phyloP scores from a whole-genome alignment of 2,888 invertebrate genomes.

The Drosophila cyrtoloma region DNA sequence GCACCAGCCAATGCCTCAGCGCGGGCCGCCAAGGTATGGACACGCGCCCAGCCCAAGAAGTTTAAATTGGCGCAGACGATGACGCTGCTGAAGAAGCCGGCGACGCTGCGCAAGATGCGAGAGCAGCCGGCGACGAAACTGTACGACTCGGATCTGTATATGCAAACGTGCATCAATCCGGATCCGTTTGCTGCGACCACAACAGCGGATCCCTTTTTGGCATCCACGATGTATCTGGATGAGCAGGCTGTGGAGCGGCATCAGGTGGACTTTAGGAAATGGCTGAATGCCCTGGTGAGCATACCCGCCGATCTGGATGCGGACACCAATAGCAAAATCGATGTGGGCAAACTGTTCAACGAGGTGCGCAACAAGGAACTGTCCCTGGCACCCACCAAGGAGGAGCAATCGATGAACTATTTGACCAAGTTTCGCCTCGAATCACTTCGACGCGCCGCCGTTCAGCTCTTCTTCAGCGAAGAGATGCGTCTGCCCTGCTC shows the following conservation, averaged over 20 bases:
- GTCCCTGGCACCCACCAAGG: conserved; percentile 89
- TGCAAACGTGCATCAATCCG: conserved; percentile 85
- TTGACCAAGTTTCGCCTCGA: conserved; percentile 89
- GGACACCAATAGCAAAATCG: conserved; percentile 87
- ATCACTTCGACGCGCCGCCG: conserved; percentile 89
- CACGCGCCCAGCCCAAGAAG: conserved; percentile 75
- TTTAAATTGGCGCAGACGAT: conserved; percentile 72
- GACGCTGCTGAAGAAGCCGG: conserved; percentile 76
- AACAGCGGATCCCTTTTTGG: conserved; percentile 89
- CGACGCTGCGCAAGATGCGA: conserved; percentile 73
- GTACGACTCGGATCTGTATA: conserved; percentile 84
- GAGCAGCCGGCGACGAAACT: conserved; percentile 73
- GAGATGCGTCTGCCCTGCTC: conserved; percentile 88
- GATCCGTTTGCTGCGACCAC: conserved; percentile 86
- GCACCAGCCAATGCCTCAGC: conserved; percentile 57
- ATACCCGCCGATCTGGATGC: conserved; percentile 90
- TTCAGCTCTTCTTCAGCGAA: conserved; percentile 88
- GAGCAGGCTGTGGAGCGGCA: conserved; percentile 89
- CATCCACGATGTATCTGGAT: conserved; percentile 89
- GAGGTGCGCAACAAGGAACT: conserved; percentile 90
- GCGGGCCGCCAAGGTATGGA: conserved; percentile 68
- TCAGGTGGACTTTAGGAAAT: conserved; percentile 90
- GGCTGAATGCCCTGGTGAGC: conserved; percentile 91
- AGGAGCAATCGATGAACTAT: conserved; percentile 89
- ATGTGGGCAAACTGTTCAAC: conserved; percentile 91